Conservation (phyloP, 2,113 vertebrate species). For the Myxocyprinus asiaticus region DNA sequence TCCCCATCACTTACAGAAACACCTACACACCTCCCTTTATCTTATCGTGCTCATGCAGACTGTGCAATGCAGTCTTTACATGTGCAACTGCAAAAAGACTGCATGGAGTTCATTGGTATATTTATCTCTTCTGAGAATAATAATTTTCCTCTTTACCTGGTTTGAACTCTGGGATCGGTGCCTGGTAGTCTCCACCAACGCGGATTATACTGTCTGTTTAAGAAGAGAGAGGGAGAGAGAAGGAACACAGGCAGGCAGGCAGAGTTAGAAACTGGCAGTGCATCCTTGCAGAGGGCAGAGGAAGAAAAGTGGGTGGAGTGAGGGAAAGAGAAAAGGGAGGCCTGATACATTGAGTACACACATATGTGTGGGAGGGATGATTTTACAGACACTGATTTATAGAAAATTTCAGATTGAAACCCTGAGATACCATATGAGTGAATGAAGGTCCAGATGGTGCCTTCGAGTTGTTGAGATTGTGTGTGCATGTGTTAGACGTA, state of each 20-base stretch:
- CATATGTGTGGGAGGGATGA: background rate
- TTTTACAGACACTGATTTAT: background rate
- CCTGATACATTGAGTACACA: background rate
- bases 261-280: conserved; percentile 30
- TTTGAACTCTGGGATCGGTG: conserved; percentile 90
- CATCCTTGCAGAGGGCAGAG: conserved; percentile 42
- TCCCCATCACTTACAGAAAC: too few species aligned
- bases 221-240: conserved; percentile 27
- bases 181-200: conserved; percentile 91
- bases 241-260: background rate
- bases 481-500: conserved; percentile 54
- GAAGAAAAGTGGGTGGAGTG: conserved; percentile 51
- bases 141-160: conserved; percentile 75
- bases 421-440: background rate
- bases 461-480: conserved; percentile 24
- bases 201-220: conserved; percentile 90
- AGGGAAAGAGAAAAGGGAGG: conserved; percentile 29
- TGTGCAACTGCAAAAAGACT: too few species aligned
- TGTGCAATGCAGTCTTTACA: too few species aligned
- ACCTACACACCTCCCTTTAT: too few species aligned
- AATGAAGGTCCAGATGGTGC: conserved; percentile 38
- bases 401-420: background rate
- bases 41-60: too few species aligned
- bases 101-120: too few species aligned
- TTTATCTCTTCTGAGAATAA: too few species aligned